phyloP scores from a whole-genome alignment of 1,140 invertebrate species.

The Drosophila melanica region DNA sequence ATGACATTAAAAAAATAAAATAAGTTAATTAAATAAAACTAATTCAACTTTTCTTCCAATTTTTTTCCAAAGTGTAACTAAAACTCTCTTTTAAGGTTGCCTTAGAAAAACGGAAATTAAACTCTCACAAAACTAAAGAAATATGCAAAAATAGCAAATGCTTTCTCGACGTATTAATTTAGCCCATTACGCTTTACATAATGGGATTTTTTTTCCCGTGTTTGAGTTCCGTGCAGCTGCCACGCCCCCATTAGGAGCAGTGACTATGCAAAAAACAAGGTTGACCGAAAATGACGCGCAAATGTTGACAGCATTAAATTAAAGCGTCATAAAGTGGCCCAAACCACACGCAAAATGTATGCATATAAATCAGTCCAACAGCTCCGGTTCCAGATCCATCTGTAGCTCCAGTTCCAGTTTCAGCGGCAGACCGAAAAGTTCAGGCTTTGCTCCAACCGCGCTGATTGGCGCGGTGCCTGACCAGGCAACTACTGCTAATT shows the following conservation, averaged over 20 bases:
- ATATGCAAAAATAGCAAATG: conserved; percentile 2
- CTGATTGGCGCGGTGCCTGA: conserved; percentile 65
- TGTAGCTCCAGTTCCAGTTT: neutral
- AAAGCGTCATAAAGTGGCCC: conserved; percentile 67
- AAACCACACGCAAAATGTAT: conserved; percentile 76
- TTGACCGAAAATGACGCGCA: conserved; percentile 76
- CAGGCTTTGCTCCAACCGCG: conserved; percentile 1
- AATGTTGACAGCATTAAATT: conserved; percentile 79
- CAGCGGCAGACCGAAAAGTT: neutral
- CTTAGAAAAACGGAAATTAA: neutral
- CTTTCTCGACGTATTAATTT: conserved; percentile 1
- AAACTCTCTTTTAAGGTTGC: too few species aligned
- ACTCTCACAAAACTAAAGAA: neutral
- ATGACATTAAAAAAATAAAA: too few species aligned
- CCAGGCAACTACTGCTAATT: conserved; percentile 74
- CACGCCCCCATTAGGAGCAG: conserved; percentile 59
- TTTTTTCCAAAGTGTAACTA: too few species aligned
- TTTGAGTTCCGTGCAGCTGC: neutral
- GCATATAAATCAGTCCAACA: conserved; percentile 68
- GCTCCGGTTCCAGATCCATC: neutral
- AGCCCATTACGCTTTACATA: conserved; percentile 14
- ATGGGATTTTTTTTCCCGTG: conserved; percentile 45
- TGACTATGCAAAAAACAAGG: conserved; percentile 63
- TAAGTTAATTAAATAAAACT: too few species aligned
- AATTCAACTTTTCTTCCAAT: too few species aligned